Base-by-base conservation (phyloP, 2,888 invertebrate genomes). In the Periphyllus acericola region DNA sequence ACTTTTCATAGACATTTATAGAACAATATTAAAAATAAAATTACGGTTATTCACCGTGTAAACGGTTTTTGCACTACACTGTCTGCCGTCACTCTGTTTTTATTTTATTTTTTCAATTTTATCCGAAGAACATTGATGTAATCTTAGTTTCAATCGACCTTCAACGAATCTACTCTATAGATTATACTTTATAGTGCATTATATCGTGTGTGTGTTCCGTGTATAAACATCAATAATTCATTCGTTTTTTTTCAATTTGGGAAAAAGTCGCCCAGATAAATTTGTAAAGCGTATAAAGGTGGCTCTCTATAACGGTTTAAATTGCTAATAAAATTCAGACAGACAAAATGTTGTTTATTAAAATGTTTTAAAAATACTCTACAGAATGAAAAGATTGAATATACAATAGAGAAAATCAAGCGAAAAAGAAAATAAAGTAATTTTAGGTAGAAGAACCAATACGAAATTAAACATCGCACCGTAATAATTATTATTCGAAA, bases 1-100 rank as follows among this genome's bases (percentile, higher is more conserved):
- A 83, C 74, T 55, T 68, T 68, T 74, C 19, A 29, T 40, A 72
- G 52, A 83, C 40, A 76, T 75, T 83, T 72, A 32, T 72, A 72
- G 34, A 55, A 72, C 34, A 34, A 72, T 55, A 55, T 29, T 74
- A 46, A 82, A 17, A 81, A 40, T 46, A 68, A 36, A 68, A 68
- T 46, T 83, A 34, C 25, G 34, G 40, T 68, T 72, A 72, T 55
- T 72, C 36, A 34, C 34, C 52, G 25, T n/a, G 34, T n/a, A 72
- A 82, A 40, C 68, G 68, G 25, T 29, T 68, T 68, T n/a, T 68
- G 29, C 1, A 68, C 68, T 25, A 68, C 68, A 4, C 68, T 46
- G 60, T 17, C 55, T 25, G 66, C 6, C 25, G 66, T 66, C 29
- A 68, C 3, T 29, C 25, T 29, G 1, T 68, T 29, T 29, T 29